Base-by-base conservation (phyloP, 2,113 vertebrate species). In the Aplodontia rufa region DNA sequence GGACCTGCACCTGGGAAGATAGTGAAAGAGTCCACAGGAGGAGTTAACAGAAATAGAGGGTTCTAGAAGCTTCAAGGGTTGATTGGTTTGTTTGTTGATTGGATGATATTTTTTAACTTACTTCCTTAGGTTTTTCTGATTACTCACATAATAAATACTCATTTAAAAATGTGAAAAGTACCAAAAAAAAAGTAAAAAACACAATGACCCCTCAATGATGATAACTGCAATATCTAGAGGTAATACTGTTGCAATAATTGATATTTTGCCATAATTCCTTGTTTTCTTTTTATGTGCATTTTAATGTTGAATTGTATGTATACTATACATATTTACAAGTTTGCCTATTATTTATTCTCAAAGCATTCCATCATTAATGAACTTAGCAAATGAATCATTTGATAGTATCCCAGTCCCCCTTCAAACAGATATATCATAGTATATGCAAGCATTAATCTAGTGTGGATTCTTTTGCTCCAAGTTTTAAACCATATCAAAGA, bases 341-440 rank as follows among this genome's bases (percentile, higher is more conserved):
- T 74, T 76, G 51, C 75, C 87, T 75, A 82, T 76, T 82, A 16
- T 40, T 83, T 68, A 78, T 51, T 75, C 49, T 81, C 37, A 96
- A 87, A 78, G 83, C 19, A 83, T 51, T 51, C 47, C 68, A 69
- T 69, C 35, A 69, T 42, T 53, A 64, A 74, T 80, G 69, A 91
- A 64, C 17, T 72, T 82, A 26, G 35, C 68, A 91, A 81, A 74
- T 40, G 28, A 96, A 62, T 95, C 90, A 87, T 93, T 87, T 93
- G 40, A 87, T 93, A 90, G 32, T 16, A 71, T 87, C 60, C 86
- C 90, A 90, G 87, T 92, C 58, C 87, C 22, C 7, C 26, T 82
- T n/a, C 62, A 92, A 82, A 64, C 6, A 37, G 28, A 81, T 74
- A 86, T 94, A 55, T 51, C 28, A 74, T n/a, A n/a, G 76, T 76